Base-by-base conservation (phyloP, 2,888 invertebrate genomes). In the Petrophora chlorosata region DNA sequence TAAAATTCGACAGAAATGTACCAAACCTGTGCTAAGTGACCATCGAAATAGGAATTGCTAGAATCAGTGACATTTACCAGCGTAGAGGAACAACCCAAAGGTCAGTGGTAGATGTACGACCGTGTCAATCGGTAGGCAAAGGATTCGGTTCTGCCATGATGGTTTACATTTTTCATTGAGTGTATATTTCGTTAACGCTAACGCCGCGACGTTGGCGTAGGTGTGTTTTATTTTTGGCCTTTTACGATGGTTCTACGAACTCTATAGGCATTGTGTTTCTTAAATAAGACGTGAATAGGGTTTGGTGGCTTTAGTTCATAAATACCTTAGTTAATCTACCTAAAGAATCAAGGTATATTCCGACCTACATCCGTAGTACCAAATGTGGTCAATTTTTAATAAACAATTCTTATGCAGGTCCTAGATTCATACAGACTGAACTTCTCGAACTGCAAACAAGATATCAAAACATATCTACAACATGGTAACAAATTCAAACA, bases 1-100 rank as follows among this genome's bases (percentile, higher is more conserved):
- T 74, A 72, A 77, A 80, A 82, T 82, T 78, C 78, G 72, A 78
- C 78, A 85, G 89, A 88, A 83, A 89, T 89, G 89, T 79, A 76
- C 82, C 76, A 77, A 84, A 79, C 76, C 69, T 75, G 82, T 79
- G 78, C 74, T 70, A 80, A 87, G 87, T 86, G 84, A 82, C 76
- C 71, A 65, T 65, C 53, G 52, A 60, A 60, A 63, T 56, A 70
- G 57, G 61, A 70, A 72, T 67, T 65, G 43, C 64, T 61, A 64
- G 53, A 59, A 54, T 59, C 56, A 65, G 62, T 65, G 66, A 57
- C 43, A 47, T 59, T 48, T 26, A 40, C 48, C 41, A 47, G 59
- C 38, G 57, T 53, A 56, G 60, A 63, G 61, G 63, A 68, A 51
- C 56, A 56, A 59, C 61, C 30, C 56, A 51, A 69, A 79, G 79